phyloP scores from a whole-genome alignment of 2,113 vertebrate genomes.

The Cromileptes altivelis region DNA sequence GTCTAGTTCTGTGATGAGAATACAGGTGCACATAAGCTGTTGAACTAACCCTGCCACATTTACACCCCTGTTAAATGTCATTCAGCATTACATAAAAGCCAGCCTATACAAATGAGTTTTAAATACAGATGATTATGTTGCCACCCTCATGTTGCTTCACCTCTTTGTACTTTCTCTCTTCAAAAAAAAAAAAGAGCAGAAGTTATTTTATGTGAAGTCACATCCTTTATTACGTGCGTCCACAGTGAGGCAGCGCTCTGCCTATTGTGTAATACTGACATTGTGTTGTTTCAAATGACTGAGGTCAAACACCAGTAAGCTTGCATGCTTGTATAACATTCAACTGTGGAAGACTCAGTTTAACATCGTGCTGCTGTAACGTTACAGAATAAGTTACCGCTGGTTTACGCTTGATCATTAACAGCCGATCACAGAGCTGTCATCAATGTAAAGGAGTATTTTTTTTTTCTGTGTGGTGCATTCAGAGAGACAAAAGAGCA shows the following conservation, averaged over 20 bases:
- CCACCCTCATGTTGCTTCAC: background rate
- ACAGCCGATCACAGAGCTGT: slow-evolving; percentile 6
- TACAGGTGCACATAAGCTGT: no score
- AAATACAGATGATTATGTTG: background rate
- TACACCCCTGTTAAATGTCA: background rate
- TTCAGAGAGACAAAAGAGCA: slow-evolving; percentile 5
- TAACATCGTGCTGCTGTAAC: background rate
- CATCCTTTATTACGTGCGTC: background rate
- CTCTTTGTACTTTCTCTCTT: background rate
- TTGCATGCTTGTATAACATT: background rate
- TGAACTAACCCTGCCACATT: background rate
- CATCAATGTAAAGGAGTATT: background rate
- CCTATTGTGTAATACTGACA: slow-evolving; percentile 10
- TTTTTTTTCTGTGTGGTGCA: background rate
- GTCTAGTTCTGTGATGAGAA: background rate
- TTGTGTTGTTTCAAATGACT: slow-evolving; percentile 5
- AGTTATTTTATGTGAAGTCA: background rate
- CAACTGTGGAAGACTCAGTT: background rate
- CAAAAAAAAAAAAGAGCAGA: background rate
- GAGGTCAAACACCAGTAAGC: background rate
- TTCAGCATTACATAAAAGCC: background rate
- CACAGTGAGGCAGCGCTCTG: background rate
- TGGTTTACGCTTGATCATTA: slow-evolving; percentile 15
- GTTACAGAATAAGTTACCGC: background rate
- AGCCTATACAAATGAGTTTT: background rate